Evolutionary conservation across 2,113 vertebrate species (phyloP), one percentile per base, ranked within the genome.

Genomic region (Lamprotornis superbus): DNA sequence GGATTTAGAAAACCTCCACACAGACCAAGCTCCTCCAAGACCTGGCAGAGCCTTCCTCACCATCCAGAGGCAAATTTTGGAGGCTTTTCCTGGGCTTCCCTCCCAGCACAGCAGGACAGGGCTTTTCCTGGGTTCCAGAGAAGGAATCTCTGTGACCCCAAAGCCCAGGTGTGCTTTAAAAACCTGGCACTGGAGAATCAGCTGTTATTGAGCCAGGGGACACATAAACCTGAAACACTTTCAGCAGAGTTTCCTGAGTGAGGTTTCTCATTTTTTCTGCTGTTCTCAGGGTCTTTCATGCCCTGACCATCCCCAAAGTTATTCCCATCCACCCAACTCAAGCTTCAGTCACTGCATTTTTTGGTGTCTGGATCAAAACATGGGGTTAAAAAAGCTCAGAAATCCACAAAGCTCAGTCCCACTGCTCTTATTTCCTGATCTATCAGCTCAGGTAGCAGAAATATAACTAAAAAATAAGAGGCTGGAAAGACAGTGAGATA

Each of bases 1-100:
- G 95, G 70, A 94, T 94, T 96, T 90, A 90, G 86, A 95, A 97
- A 97, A 89, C 28, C 28, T 42, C 94, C 39, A 11, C 85, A 75
- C 52, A 57, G 12, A 82, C 33, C 79, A 91, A 79, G 52, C 85
- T 87, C 89, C 52, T 80, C 49, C 60, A 56, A 76, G 73, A 22
- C 27, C 22, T 67, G 3, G 11, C 81, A 35, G 87, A 77, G 65
- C 89, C 44, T 77, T 92, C 59, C 77, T 93, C 86, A 70, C 73
- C 78, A n/a, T 92, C 64, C 89, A 79, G 27, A 87, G 57, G 31
- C 44, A 49, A 11, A 53, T 79, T 63, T 39, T 13, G 79, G 70
- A 44, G 39, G 13, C 0, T 81, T 81, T 78, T 56, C 39, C 44
- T 9, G 46, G 65, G 59, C 12, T 42, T 31, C 37, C 33, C 49